Evolutionary conservation across 2,113 vertebrate species (phyloP).

Genomic region (Pelecanoides urinatrix): DNA sequence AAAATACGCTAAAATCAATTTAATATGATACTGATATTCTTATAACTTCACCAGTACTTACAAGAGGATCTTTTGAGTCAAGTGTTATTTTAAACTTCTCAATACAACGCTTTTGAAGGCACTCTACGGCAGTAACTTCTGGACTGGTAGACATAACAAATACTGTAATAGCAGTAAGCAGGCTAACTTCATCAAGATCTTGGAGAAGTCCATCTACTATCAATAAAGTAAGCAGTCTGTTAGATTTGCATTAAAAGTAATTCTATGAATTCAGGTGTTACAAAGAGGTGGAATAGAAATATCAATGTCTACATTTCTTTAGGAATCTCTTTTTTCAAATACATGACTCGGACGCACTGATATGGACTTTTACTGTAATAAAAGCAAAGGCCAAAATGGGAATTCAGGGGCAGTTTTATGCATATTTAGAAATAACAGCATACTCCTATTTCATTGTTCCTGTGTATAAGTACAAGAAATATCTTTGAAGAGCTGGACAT

Average conservation of each 20-base stretch:
- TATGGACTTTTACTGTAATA: neutral
- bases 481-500: neutral
- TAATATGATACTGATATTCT: neutral
- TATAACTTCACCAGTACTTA: constrained; percentile 56
- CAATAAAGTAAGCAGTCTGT: constrained; percentile 13
- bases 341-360: neutral
- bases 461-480: neutral
- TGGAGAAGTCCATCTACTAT: constrained; percentile 44
- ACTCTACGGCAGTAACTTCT: constrained; percentile 79
- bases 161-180: constrained; percentile 85
- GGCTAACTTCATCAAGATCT: constrained; percentile 77
- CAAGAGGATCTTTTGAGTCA: constrained; percentile 84
- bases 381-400: neutral
- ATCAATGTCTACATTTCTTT: fast-evolving
- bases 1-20: neutral
- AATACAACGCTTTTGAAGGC: constrained; percentile 80
- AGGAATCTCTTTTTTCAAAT: neutral
- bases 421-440: neutral
- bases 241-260: neutral
- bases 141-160: constrained; percentile 84
- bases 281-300: neutral
- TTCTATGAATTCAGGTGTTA: neutral
- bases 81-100: constrained; percentile 81
- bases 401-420: neutral
- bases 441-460: neutral